These are phyloP conservation scores for Apis cerana DNA, from an alignment of 1,140 invertebrate species.

Conservation along the genomic window DNA sequence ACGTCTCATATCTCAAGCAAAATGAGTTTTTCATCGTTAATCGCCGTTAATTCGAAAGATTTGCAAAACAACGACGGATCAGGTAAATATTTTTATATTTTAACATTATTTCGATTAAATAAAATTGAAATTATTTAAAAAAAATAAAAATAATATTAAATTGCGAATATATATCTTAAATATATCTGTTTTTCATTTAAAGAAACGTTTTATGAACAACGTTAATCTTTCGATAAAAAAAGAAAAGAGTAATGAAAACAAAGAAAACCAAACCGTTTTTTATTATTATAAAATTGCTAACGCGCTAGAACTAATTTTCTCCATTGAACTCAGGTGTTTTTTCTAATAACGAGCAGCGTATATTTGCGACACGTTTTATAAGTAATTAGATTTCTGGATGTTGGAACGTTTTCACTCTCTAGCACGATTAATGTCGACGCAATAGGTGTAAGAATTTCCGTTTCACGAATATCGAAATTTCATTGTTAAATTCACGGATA, in stretches of 20 bases:
- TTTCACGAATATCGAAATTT: slow-evolving; percentile 14
- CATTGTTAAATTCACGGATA: slow-evolving; percentile 13
- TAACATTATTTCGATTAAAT: too few relatives aligned
- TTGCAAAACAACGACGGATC: slow-evolving; percentile 50
- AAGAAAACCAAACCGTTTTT: neutral
- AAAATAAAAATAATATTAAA: too few relatives aligned
- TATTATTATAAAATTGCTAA: neutral
- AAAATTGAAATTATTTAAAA: too few relatives aligned
- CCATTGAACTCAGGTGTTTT: neutral
- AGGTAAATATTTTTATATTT: slow-evolving; percentile 49
- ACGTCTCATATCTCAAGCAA: slow-evolving; percentile 56
- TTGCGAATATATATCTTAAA: too few relatives aligned
- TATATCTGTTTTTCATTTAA: too few relatives aligned
- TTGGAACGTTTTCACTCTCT: slow-evolving; percentile 9
- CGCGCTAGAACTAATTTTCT: neutral
- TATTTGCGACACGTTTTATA: slow-evolving; percentile 1
- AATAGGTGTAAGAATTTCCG: neutral
- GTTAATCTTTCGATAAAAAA: too few relatives aligned
- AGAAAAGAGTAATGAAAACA: neutral
- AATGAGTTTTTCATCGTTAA: slow-evolving; percentile 53
- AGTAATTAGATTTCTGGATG: slow-evolving; percentile 1
- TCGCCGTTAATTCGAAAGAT: slow-evolving; percentile 40
- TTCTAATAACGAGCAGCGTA: neutral
- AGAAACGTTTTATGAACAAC: too few relatives aligned
- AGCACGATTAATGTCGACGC: neutral